Conservation (phyloP, 2,888 invertebrate species). For the Drosophila kambysellisi region DNA sequence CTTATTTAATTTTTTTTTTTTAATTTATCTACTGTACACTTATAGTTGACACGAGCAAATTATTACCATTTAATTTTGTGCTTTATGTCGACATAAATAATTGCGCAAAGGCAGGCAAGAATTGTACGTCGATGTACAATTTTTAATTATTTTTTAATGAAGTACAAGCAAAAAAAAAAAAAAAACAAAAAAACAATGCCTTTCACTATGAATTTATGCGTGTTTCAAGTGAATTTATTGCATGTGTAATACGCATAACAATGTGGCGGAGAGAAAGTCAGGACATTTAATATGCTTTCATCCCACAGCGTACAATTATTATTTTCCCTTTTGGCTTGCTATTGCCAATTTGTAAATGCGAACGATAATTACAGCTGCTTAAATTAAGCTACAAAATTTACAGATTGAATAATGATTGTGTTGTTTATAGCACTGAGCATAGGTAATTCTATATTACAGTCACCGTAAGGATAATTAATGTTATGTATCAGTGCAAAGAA, state of each 20-base stretch:
- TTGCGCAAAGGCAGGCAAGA: slow-evolving; percentile 74
- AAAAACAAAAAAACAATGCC: slow-evolving; percentile 3
- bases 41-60: slow-evolving; percentile 76
- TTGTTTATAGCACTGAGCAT: neutral
- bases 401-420: slow-evolving; percentile 2
- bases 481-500: neutral
- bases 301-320: slow-evolving; percentile 33
- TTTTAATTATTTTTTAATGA: slow-evolving; percentile 80
- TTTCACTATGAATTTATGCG: slow-evolving; percentile 60
- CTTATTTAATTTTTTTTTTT: slow-evolving; percentile 63
- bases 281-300: slow-evolving; percentile 29
- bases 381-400: slow-evolving; percentile 3
- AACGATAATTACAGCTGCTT: slow-evolving; percentile 5
- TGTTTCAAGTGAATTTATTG: slow-evolving; percentile 70
- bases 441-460: neutral
- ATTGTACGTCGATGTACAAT: slow-evolving; percentile 65
- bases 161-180: slow-evolving; percentile 52
- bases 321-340: slow-evolving; percentile 49
- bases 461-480: neutral
- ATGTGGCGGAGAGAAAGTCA: slow-evolving; percentile 40
- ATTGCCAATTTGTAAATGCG: slow-evolving; percentile 18
- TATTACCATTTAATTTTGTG: slow-evolving; percentile 78
- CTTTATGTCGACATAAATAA: slow-evolving; percentile 75
- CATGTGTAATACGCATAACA: slow-evolving; percentile 63
- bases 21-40: slow-evolving; percentile 76